phyloP scores from a whole-genome alignment of 2,113 vertebrate genomes.

The Pyrgilauda ruficollis region DNA sequence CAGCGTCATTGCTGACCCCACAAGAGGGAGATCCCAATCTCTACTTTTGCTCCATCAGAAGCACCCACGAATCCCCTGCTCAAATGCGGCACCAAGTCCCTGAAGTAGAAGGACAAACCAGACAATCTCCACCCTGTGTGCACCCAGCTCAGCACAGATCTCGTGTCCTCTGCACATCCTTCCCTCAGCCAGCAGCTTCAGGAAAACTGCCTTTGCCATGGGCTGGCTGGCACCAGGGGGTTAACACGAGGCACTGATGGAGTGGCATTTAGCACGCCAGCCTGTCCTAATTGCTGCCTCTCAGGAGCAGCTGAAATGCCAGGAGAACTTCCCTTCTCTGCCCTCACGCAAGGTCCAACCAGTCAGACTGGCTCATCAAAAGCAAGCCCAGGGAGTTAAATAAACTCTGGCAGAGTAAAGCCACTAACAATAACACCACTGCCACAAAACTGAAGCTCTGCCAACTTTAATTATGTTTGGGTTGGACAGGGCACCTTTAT shows the following conservation, averaged over 20 bases:
- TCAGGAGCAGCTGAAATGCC: conserved; percentile 2
- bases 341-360: conserved; percentile 77
- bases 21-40: neutral
- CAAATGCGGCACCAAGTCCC: no score
- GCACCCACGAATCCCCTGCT: neutral
- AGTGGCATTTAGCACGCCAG: neutral
- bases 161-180: neutral
- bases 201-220: fast-evolving
- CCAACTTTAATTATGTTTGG: conserved; percentile 74
- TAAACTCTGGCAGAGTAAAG: conserved; percentile 76
- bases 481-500: conserved; percentile 62
- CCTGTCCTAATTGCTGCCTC: conserved; percentile 53
- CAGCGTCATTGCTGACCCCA: neutral
- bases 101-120: neutral
- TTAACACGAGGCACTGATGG: neutral
- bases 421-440: conserved; percentile 37
- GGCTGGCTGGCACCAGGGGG: neutral
- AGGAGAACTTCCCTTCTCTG: conserved; percentile 42
- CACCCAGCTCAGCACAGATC: fast-evolving
- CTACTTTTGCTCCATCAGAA: neutral
- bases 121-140: fast-evolving
- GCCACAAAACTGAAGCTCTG: conserved; percentile 62
- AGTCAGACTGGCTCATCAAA: conserved; percentile 76
- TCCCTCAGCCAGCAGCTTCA: neutral
- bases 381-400: conserved; percentile 73